A percentile compares a stretch with the other conserved stretches of the same genome.
Conservation (phyloP, 2,113 vertebrate species). For the Gymnogyps californianus region DNA sequence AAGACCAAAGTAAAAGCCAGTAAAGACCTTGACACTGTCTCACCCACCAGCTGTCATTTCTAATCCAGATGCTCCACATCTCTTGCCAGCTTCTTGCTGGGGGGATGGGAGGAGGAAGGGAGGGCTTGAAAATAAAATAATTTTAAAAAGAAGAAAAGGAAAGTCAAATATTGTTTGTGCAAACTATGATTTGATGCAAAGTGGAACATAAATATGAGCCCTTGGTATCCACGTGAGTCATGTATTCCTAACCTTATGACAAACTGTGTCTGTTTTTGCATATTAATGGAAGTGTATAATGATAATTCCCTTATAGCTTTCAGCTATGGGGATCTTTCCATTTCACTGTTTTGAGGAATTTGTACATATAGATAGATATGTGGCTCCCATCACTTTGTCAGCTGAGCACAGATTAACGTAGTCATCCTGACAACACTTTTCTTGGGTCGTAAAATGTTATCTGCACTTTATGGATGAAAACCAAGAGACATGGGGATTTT, state of each 20-base stretch:
- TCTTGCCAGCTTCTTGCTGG: slow-evolving; percentile 4
- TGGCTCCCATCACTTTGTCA: not conserved
- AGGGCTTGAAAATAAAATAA: not conserved
- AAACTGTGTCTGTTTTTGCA: not conserved
- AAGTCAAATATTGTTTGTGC: not conserved
- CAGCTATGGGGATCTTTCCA: not conserved
- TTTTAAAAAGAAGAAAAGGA: not conserved
- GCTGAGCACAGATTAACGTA: not conserved
- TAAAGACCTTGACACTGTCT: not conserved
- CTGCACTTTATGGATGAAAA: not conserved
- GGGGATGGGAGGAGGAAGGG: not conserved
- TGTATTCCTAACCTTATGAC: not conserved
- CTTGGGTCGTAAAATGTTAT: not conserved
- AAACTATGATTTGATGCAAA: not conserved
- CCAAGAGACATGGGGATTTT: not conserved
- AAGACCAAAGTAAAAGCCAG: not conserved
- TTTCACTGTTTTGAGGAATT: not conserved
- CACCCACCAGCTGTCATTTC: slow-evolving; percentile 8
- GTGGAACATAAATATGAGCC: not conserved
- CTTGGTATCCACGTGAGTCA: not conserved
- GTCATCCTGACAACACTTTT: not conserved
- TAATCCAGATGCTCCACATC: not conserved
- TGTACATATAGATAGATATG: not conserved
- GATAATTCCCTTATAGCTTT: not conserved
- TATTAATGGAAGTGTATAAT: not conserved